These are phyloP conservation scores for Drosophila leonis DNA, from an alignment of 2,888 invertebrate species.

Conservation along the genomic window DNA sequence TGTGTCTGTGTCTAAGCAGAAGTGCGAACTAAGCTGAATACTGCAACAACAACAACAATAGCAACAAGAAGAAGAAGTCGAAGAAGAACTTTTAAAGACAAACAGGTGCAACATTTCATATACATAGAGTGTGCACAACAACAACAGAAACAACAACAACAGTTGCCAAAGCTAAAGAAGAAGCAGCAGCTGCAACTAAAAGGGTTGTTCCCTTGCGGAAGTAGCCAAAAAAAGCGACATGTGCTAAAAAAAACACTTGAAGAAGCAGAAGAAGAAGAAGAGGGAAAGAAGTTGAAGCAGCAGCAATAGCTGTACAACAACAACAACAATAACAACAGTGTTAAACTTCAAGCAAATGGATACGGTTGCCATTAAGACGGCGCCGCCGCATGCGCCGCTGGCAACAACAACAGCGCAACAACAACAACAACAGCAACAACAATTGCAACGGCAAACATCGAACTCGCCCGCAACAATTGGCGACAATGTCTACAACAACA, in stretches of 20 bases:
- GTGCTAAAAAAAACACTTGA: conserved; percentile 35
- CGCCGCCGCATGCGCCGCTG: conserved; percentile 83
- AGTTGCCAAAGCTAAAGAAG: not conserved
- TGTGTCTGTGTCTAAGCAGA: conserved; percentile 31
- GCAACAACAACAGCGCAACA: conserved; percentile 49
- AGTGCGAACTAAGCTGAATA: conserved; percentile 19
- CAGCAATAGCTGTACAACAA: not conserved
- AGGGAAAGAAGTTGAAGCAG: not conserved
- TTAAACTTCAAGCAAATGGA: conserved; percentile 67
- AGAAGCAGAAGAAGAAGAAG: conserved; percentile 5
- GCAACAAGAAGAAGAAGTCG: not conserved
- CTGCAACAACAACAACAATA: not conserved
- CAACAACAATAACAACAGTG: conserved; percentile 6
- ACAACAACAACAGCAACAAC: conserved; percentile 35
- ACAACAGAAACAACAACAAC: conserved; percentile 30
- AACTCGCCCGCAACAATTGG: conserved; percentile 48
- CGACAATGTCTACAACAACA: conserved; percentile 47
- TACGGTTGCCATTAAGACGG: conserved; percentile 83
- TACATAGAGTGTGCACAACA: conserved; percentile 19
- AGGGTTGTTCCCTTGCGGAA: conserved; percentile 59
- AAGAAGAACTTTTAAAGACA: conserved; percentile 12
- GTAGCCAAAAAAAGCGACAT: conserved; percentile 37
- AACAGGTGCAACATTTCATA: conserved; percentile 49
- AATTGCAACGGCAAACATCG: conserved; percentile 49
- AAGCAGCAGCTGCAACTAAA: conserved; percentile 16